Evolutionary conservation across 2,113 vertebrate species (phyloP).

Genomic region (Ellobius talpinus): DNA sequence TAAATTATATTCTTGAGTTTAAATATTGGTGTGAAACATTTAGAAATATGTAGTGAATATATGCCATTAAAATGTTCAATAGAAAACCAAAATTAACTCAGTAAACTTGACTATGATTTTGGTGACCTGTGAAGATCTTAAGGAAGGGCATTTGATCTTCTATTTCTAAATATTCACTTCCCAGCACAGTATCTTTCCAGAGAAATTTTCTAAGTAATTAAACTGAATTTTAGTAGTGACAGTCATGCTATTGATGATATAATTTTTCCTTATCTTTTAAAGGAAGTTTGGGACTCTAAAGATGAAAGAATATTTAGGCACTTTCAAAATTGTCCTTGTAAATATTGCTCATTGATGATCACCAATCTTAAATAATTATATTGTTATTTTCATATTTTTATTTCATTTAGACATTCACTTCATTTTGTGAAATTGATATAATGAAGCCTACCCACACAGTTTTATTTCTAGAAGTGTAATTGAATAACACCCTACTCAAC

Average conservation of each 20-base stretch:
- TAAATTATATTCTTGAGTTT: not conserved
- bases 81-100: not conserved
- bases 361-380: not conserved
- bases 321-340: not conserved
- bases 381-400: not conserved
- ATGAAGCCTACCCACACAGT: not conserved
- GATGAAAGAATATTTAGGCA: not conserved
- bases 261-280: not conserved
- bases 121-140: not conserved
- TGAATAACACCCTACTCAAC: conserved; percentile 19
- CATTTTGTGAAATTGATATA: conserved; percentile 29
- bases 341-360: not conserved
- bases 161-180: not conserved
- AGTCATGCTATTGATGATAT: not conserved
- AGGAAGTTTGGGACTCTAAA: not conserved
- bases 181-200: conserved; percentile 28
- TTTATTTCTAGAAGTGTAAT: conserved; percentile 70
- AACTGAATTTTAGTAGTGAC: not conserved
- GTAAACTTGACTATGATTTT: not conserved
- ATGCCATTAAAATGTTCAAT: not conserved
- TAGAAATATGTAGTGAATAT: not conserved
- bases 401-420: conserved; percentile 2
- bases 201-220: not conserved
- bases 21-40: not conserved
- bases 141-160: not conserved